phyloP scores from a whole-genome alignment of 1,140 invertebrate genomes.

The Heliconius himera region DNA sequence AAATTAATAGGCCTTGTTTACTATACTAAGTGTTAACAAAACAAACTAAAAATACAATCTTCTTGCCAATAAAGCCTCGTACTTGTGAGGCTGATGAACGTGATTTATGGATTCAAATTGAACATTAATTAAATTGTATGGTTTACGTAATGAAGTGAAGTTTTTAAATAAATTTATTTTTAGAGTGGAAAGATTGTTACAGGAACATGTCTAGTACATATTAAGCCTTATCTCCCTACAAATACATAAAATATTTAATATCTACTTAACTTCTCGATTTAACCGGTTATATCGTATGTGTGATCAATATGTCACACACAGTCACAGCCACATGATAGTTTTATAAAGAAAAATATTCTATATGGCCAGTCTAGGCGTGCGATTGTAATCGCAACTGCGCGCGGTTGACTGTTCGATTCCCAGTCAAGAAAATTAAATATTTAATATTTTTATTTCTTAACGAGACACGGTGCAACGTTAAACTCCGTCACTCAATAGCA shows the following conservation, averaged over 20 bases:
- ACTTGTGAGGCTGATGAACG: slow-evolving; percentile 4
- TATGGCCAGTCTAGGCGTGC: too few relatives aligned
- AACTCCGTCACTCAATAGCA: too few relatives aligned
- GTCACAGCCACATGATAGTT: background rate
- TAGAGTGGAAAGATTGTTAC: background rate
- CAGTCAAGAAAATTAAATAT: too few relatives aligned
- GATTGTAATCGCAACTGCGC: too few relatives aligned
- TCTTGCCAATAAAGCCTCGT: background rate
- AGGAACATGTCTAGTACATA: background rate
- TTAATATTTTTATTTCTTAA: too few relatives aligned
- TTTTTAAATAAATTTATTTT: too few relatives aligned
- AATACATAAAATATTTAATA: background rate
- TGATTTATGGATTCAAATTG: background rate
- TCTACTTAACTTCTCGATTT: background rate
- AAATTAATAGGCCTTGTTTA: background rate
- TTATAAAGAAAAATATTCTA: background rate
- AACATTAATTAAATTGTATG: background rate
- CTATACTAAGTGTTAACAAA: background rate
- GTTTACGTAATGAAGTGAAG: background rate
- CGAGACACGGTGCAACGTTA: too few relatives aligned
- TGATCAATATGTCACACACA: background rate
- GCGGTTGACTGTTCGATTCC: too few relatives aligned
- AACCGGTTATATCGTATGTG: background rate
- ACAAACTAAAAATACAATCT: background rate
- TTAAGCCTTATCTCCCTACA: background rate